A percentile compares a stretch with the other conserved stretches of the same genome.
Evolutionary conservation across 1,140 invertebrate species (phyloP).

Genomic region (Aphaenogaster rudis): DNA sequence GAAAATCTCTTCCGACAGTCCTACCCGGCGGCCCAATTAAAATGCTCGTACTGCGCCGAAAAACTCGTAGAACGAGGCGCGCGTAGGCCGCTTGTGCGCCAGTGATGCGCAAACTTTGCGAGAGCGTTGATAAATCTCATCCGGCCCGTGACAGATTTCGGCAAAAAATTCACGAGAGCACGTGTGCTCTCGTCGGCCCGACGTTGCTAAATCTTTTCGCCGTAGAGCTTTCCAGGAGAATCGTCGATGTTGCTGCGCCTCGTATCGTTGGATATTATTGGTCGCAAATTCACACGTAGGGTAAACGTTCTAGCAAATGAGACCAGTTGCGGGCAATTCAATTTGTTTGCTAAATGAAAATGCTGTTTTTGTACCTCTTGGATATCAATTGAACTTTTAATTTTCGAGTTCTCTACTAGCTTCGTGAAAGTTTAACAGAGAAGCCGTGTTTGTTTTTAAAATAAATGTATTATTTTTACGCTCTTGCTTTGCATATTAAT

Average conservation of each 20-base stretch:
- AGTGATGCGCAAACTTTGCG: slow-evolving; percentile 71
- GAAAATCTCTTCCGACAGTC: slow-evolving; percentile 71
- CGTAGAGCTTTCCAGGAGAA: slow-evolving; percentile 62
- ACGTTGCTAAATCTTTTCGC: slow-evolving; percentile 53
- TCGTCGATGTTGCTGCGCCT: slow-evolving; percentile 58
- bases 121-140: slow-evolving; percentile 78
- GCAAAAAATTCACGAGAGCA: slow-evolving; percentile 73
- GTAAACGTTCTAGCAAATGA: background rate
- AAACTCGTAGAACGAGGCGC: slow-evolving; percentile 49
- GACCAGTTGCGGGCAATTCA: background rate
- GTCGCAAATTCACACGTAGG: slow-evolving; percentile 26
- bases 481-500: slow-evolving; percentile 46
- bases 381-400: background rate
- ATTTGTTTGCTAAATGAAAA: slow-evolving; percentile 21
- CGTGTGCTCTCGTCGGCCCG: slow-evolving; percentile 58
- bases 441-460: slow-evolving; percentile 8
- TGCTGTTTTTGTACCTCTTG: background rate
- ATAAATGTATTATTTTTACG: slow-evolving; percentile 23
- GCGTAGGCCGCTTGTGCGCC: slow-evolving; percentile 17
- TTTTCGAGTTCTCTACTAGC: background rate
- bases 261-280: slow-evolving; percentile 67
- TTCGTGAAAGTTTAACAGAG: background rate
- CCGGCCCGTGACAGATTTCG: slow-evolving; percentile 76
- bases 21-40: slow-evolving; percentile 68
- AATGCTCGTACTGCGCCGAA: slow-evolving; percentile 61